A percentile compares a stretch with the other conserved stretches of the same genome.
phyloP scores from a whole-genome alignment of 2,888 invertebrate genomes.

The Eubasilissa splendida region DNA sequence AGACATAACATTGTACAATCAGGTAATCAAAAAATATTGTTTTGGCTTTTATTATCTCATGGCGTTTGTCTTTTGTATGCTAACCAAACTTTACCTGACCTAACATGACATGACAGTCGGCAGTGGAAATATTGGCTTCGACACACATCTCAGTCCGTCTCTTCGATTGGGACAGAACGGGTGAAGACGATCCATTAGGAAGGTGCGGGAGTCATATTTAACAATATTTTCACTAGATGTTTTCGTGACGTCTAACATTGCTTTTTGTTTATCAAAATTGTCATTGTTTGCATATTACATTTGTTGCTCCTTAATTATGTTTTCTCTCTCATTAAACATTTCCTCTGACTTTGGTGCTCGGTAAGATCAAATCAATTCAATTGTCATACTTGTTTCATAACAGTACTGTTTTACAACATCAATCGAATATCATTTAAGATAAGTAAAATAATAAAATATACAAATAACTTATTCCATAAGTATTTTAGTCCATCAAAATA shows the following conservation, averaged over 20 bases:
- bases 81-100: conserved; percentile 41
- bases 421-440: no score
- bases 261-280: conserved; percentile 20
- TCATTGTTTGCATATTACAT: conserved; percentile 6
- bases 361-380: no score
- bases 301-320: background rate
- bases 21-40: background rate
- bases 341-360: no score
- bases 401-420: no score
- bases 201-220: conserved; percentile 76
- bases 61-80: conserved; percentile 28
- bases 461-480: no score
- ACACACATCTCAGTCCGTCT: conserved; percentile 78
- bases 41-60: conserved; percentile 7
- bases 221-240: background rate
- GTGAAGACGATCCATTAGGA: conserved; percentile 93
- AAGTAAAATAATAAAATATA: no score
- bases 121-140: conserved; percentile 73
- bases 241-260: conserved; percentile 14
- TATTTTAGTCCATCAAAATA: no score
- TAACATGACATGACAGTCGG: conserved; percentile 62
- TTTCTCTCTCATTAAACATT: background rate
- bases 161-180: conserved; percentile 94
- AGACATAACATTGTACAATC: no score
- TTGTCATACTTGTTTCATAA: no score